Conservation (phyloP, 2,797 vertebrate species). For the Neosilurus mollespiculum region DNA sequence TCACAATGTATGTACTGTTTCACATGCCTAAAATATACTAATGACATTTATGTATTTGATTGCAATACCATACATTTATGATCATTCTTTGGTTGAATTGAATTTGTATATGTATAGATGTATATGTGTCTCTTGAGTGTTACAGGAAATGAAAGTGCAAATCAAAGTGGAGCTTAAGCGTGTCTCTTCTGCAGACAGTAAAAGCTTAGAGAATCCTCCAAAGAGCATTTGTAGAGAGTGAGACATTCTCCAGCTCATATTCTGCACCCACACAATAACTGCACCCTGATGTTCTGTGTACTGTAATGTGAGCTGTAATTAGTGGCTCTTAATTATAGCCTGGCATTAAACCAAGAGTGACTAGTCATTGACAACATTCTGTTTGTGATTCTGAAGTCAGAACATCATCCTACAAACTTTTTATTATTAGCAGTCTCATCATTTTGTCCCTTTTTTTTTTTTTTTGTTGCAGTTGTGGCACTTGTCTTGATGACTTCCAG, state of each 20-base stretch:
- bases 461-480: background rate
- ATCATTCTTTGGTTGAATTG: background rate
- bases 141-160: background rate
- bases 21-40: too few relatives aligned
- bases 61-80: background rate
- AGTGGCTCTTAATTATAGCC: slow-evolving; percentile 40
- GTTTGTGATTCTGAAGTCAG: slow-evolving; percentile 34
- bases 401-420: slow-evolving; percentile 19
- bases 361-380: slow-evolving; percentile 40
- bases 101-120: background rate
- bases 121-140: background rate
- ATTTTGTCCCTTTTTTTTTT: background rate
- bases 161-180: background rate
- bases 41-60: background rate
- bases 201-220: background rate
- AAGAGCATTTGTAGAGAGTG: background rate
- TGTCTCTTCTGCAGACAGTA: background rate
- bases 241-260: background rate
- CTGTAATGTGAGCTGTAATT: slow-evolving; percentile 44
- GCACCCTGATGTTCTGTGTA: slow-evolving; percentile 31
- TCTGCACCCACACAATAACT: slow-evolving; percentile 12
- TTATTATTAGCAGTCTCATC: slow-evolving; percentile 22
- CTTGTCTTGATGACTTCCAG: background rate
- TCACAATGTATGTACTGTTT: too few relatives aligned
- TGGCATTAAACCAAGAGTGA: slow-evolving; percentile 26